phyloP scores from a whole-genome alignment of 1,140 invertebrate species.

The Diabrotica undecimpunctata region DNA sequence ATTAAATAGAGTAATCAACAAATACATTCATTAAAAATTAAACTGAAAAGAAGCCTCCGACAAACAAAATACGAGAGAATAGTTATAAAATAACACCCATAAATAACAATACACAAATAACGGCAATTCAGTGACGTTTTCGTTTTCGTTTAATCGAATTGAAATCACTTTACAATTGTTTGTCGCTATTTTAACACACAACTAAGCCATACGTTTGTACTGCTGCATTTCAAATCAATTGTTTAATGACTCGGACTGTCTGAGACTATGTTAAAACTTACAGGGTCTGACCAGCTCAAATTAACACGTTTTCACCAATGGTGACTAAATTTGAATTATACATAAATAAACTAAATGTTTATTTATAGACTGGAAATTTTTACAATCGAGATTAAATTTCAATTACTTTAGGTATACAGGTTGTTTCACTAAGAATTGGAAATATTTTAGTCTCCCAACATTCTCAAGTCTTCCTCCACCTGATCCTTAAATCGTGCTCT shows the following conservation, averaged over 20 bases:
- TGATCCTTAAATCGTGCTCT: too few relatives aligned
- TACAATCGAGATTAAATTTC: neutral
- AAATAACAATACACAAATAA: conserved; percentile 1
- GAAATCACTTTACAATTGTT: conserved; percentile 15
- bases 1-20: too few relatives aligned
- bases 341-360: neutral
- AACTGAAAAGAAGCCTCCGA: too few relatives aligned
- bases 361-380: neutral
- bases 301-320: neutral
- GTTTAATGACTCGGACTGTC: conserved; percentile 4
- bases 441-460: too few relatives aligned
- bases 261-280: neutral
- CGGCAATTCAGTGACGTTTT: conserved; percentile 11
- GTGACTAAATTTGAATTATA: neutral
- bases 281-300: neutral
- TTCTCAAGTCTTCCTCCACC: too few relatives aligned
- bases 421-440: too few relatives aligned
- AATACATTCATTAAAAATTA: too few relatives aligned
- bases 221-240: conserved; percentile 16
- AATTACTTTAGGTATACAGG: neutral
- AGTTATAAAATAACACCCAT: neutral
- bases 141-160: conserved; percentile 14
- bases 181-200: conserved; percentile 15
- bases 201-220: conserved; percentile 5
- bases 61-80: too few relatives aligned